Base-by-base conservation (phyloP, 2,797 vertebrate species). In the Pangasius macronema region DNA sequence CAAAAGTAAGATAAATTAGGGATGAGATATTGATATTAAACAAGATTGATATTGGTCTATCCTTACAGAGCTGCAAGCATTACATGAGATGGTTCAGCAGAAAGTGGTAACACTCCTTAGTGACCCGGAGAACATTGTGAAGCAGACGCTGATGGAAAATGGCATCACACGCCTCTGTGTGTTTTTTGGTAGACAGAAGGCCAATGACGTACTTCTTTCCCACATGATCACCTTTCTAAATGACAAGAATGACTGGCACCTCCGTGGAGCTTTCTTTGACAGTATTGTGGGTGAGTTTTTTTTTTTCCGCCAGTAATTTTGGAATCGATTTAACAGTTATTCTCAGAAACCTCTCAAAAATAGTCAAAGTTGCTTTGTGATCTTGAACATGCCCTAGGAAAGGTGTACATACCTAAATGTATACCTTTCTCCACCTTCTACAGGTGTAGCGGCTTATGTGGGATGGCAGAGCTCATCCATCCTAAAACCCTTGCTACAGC, bases 221-320 rank as follows among this genome's bases (percentile, higher is more conserved):
- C 98, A 99, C 90, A 99, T 99, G 98, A 99, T 99, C 95, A 99
- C 98, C 82, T 99, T 99, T 93, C 95, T 99, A 68, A 99, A 99
- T 77, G 98, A 99, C 93, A 99, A 99, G 94, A 99, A 99, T 85
- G 98, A 99, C 93, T 99, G 98, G 98, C 98, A 99, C 89, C 97
- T 99, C 57, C 95, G 98, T 11, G 98, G 97, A 49, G 98, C 98
- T 85, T 99, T 99, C 94, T 99, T 99, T 90, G 97, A 99, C 94
- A 99, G 98, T 93, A 99, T 99, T 88, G 98, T 99, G 86, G 98
- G 98, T 99, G 84, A 93, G 94, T 51, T 84, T 0, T 27, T 14
- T 27, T 55, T 68, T 49, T 8, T 72, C 1, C 22, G 36, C 14
- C 24, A 27, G 9, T n/a, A 53, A 67, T 59, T n/a, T 73, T 42